Conservation (phyloP, 2,888 invertebrate species). For the Nomada ferruginata region DNA sequence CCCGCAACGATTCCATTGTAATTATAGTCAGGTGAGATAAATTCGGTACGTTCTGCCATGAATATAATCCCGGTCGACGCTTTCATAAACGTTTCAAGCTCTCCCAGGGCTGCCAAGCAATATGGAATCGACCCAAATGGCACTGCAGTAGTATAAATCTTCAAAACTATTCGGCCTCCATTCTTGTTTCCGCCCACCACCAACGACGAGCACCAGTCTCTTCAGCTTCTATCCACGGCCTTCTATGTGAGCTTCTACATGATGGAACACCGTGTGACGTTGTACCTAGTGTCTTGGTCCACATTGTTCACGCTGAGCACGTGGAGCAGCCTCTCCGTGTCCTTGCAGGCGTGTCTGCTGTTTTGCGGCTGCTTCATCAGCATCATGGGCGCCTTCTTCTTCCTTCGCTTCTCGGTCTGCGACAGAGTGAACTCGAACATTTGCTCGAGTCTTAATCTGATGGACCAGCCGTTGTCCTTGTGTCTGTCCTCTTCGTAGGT, state of each 20-base stretch:
- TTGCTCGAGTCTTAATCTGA: slow-evolving; percentile 78
- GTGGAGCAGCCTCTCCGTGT: slow-evolving; percentile 82
- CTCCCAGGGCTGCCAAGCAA: not conserved
- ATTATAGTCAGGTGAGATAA: too few relatives aligned
- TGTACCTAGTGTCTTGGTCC: slow-evolving; percentile 83
- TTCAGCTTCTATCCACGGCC: slow-evolving; percentile 17
- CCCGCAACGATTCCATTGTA: not conserved
- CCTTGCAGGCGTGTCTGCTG: slow-evolving; percentile 77
- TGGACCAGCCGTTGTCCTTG: slow-evolving; percentile 75
- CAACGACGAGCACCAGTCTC: slow-evolving; percentile 14
- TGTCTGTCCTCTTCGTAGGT: slow-evolving; percentile 64
- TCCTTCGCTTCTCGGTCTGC: slow-evolving; percentile 73
- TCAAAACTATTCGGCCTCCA: not conserved
- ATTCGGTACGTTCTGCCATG: not conserved
- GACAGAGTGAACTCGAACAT: slow-evolving; percentile 80
- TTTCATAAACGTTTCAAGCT: not conserved
- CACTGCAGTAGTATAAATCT: not conserved
- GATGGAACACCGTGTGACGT: slow-evolving; percentile 81
- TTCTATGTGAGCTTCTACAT: slow-evolving; percentile 74
- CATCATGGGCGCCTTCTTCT: slow-evolving; percentile 75
- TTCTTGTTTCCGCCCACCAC: not conserved
- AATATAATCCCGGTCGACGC: not conserved
- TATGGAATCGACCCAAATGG: not conserved
- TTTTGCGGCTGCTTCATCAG: slow-evolving; percentile 73
- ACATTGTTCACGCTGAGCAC: slow-evolving; percentile 82